These are phyloP conservation scores for Mamestra configurata DNA, from an alignment of 1,140 invertebrate species.

Conservation along the genomic window DNA sequence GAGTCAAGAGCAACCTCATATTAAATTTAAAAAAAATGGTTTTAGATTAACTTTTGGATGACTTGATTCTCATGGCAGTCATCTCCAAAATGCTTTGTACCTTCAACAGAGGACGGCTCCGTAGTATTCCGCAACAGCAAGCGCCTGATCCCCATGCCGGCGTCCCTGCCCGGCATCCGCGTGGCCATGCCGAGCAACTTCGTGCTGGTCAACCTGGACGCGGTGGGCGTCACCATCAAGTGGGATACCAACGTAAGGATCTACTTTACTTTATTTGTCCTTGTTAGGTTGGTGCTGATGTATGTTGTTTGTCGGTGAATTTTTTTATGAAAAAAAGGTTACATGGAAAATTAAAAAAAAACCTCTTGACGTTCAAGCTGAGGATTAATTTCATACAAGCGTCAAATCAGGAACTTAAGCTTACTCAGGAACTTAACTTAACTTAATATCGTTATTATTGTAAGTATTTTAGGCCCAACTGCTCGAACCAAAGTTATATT, in stretches of 20 bases:
- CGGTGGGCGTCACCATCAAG: slow-evolving; percentile 91
- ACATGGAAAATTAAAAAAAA: too few species aligned
- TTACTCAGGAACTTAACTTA: too few species aligned
- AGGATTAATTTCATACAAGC: too few species aligned
- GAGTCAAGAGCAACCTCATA: too few species aligned
- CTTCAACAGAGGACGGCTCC: slow-evolving; percentile 86
- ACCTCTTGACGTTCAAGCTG: too few species aligned
- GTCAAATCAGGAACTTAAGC: too few species aligned
- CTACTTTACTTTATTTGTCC: neutral
- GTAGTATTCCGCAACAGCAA: slow-evolving; percentile 88
- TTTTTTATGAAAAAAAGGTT: too few species aligned
- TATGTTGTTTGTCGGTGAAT: neutral
- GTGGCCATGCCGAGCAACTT: slow-evolving; percentile 91
- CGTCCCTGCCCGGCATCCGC: slow-evolving; percentile 90
- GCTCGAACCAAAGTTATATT: too few species aligned
- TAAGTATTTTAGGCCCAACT: too few species aligned
- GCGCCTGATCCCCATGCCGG: slow-evolving; percentile 90
- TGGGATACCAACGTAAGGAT: slow-evolving; percentile 90
- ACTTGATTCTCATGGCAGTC: too few species aligned
- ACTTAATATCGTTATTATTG: too few species aligned
- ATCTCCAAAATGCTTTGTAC: neutral
- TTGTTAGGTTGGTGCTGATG: neutral
- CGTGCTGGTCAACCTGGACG: slow-evolving; percentile 90
- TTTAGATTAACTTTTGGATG: neutral
- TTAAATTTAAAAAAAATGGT: too few species aligned